A percentile compares a stretch with the other conserved stretches of the same genome.
Conservation (phyloP, 2,888 invertebrate genomes). For the Protonemura montana region DNA sequence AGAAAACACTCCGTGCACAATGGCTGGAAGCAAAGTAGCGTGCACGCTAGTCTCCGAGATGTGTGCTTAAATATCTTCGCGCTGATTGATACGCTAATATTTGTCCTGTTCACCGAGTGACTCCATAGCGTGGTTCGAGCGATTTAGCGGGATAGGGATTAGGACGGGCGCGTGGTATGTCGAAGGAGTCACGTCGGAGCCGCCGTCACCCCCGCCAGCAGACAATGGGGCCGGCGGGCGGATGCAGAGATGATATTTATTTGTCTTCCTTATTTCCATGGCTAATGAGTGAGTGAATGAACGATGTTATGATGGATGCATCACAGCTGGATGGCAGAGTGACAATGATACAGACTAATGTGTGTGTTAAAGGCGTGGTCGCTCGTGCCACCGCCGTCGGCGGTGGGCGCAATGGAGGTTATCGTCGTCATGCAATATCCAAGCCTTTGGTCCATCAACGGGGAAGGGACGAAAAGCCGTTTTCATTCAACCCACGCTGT, state of each 20-base stretch:
- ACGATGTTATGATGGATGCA: conserved; percentile 31
- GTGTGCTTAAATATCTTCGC: neutral
- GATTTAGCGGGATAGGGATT: neutral
- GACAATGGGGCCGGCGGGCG: neutral
- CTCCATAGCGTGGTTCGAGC: neutral
- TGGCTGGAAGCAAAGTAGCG: neutral
- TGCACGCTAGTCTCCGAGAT: neutral
- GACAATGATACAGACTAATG: conserved; percentile 40
- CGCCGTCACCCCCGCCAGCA: neutral
- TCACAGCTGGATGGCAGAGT: conserved; percentile 27
- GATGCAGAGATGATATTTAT: neutral
- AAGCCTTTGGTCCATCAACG: neutral
- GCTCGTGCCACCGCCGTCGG: neutral
- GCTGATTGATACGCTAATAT: neutral
- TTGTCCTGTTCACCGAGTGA: neutral
- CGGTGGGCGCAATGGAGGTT: neutral
- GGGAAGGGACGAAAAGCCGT: neutral
- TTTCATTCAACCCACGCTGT: neutral
- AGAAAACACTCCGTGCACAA: neutral
- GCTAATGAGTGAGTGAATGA: conserved; percentile 30
- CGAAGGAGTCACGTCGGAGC: neutral
- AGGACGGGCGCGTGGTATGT: neutral
- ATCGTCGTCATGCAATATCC: neutral
- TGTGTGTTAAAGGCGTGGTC: conserved; percentile 45
- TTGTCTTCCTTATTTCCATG: conserved; percentile 19